Evolutionary conservation across 2,888 invertebrate species (phyloP), one percentile per base, ranked within the genome.

Genomic region (Drosophila conformis): DNA sequence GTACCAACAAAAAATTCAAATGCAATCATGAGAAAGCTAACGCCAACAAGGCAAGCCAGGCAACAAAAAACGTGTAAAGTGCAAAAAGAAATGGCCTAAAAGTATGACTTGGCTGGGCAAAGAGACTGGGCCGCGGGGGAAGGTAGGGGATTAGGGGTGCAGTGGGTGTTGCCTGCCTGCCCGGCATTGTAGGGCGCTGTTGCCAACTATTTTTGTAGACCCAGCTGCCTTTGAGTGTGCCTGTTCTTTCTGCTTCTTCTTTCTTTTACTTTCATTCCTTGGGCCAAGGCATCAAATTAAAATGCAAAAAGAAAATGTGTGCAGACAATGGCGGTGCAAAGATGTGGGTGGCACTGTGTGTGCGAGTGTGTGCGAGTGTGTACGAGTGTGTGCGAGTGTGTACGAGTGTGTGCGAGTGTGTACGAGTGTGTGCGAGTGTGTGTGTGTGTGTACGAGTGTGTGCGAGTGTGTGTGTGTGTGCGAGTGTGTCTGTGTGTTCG

Each of bases 1-100:
- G 33, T 35, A 18, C 35, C 10, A 25, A 4, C 10, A 36, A 25
- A 18, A 36, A 25, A 18, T 54, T 54, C 25, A 77, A 85, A 78
- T 87, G 87, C 88, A 87, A 88, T 87, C 86, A 88, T 59, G 74
- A 68, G 73, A 83, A 82, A 79, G 78, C 82, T 4, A 68, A 77
- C 72, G 63, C 31, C 8, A 33, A 33, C 56, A 70, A 72, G 25
- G 46, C 46, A 46, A 36, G 11, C 46, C 8, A 75, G 69, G 49
- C 65, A 72, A 63, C 65, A 51, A 67, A 25, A 29, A 49, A 29
- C 18, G 63, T 42, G 60, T 61, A 78, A 81, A 83, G 81, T 79
- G 76, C 69, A 83, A 77, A 77, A 77, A 81, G 83, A 79, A 86
- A 79, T 85, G 88, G 83, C 87, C 81, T 76, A 88, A 83, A 85